Conservation (phyloP, 1,140 invertebrate genomes). For the Daktulosphaira vitifoliae region DNA sequence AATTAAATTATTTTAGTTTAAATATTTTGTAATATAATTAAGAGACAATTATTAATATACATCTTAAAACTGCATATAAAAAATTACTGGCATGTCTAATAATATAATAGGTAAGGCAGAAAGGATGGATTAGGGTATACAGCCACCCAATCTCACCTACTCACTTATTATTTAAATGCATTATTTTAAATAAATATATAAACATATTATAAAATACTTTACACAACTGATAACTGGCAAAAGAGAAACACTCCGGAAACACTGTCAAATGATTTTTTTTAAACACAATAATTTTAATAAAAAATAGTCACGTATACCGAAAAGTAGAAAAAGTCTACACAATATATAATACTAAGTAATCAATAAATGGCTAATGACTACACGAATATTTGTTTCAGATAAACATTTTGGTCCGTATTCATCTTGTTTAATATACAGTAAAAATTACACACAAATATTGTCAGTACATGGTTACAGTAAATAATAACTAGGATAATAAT, state of each 20-base stretch:
- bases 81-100: constrained; percentile 26
- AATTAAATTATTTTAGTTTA: too few species aligned
- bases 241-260: constrained; percentile 23
- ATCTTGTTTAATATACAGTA: constrained; percentile 17
- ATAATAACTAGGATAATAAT: background rate
- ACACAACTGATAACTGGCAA: background rate
- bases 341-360: constrained; percentile 32
- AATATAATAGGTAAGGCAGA: background rate
- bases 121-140: background rate
- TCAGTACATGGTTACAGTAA: constrained; percentile 27
- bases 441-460: constrained; percentile 31
- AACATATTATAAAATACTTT: background rate
- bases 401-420: constrained; percentile 29
- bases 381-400: constrained; percentile 2
- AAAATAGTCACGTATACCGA: constrained; percentile 32
- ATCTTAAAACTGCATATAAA: constrained; percentile 24
- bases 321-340: constrained; percentile 32
- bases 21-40: too few species aligned
- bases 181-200: background rate
- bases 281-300: background rate
- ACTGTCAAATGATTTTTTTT: constrained; percentile 31
- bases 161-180: constrained; percentile 1
- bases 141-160: background rate
- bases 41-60: constrained; percentile 31
- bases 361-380: constrained; percentile 30